Base-by-base conservation (phyloP, 2,113 vertebrate genomes). In the Pangasianodon hypophthalmus region DNA sequence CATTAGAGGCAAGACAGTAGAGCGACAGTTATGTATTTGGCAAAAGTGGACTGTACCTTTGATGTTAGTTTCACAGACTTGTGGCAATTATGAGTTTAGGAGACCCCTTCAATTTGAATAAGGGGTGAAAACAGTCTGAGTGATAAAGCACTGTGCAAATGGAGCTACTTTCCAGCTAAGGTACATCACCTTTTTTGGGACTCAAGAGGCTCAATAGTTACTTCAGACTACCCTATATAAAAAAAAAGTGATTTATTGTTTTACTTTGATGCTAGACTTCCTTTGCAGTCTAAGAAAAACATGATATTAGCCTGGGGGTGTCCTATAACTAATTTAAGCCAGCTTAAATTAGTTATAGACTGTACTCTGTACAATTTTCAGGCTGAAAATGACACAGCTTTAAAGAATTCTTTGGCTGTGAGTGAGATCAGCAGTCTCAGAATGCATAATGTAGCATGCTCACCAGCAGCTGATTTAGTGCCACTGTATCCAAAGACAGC, bases 311-410 rank as follows among this genome's bases (percentile, higher is more conserved):
- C 73, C 89, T 89, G 26, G 46, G 91, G 85, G 88, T 50, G 94
- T 93, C 96, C 94, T 91, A 95, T 96, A 96, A 95, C 90, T 96
- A 95, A 95, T 95, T 96, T 95, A 94, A 93, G 88, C 91, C 93
- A 87, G 71, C 80, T 54, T 54, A 82, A 18, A 54, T 50, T 46
- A 79, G 18, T 71, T 71, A 37, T 37, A 41, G 32, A 37, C 32
- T 19, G 2, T 71, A 37, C 14, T 6, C 19, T 2, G 14, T 79
- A 5, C 21, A 4, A 13, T 11, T 13, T 46, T 46, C 19, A 81
- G 48, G 81, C 90, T 52, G 87, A 88, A 93, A 94, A 94, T 92
- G 90, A 94, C 86, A 50, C 60, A 94, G 94, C 93, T 90, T 50
- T 50, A 52, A 16, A 80, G 4, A n/a, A 50, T 52, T 50, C 11